These are phyloP conservation scores for Microctenopoma steveboyesi DNA, from an alignment of 2,797 vertebrate species.

Conservation along the genomic window DNA sequence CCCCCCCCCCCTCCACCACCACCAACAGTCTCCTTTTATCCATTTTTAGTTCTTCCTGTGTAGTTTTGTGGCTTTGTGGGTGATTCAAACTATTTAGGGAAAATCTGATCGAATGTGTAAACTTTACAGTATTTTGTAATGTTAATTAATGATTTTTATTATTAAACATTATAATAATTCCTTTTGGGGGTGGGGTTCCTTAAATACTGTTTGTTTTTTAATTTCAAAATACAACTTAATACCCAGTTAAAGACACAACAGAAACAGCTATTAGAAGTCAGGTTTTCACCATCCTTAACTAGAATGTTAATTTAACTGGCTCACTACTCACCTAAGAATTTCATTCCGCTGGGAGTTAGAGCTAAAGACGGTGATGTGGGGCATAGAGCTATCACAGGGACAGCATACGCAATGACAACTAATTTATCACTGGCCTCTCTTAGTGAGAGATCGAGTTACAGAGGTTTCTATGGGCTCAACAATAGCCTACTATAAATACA, in stretches of 20 bases:
- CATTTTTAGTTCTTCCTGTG: no score
- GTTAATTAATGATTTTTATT: neutral
- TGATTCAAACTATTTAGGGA: neutral
- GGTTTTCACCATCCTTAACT: constrained; percentile 27
- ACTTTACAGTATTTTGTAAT: neutral
- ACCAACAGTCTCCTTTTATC: no score
- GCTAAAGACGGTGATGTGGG: constrained; percentile 64
- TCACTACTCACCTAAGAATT: constrained; percentile 69
- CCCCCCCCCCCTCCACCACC: no score
- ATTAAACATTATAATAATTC: neutral
- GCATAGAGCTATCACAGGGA: constrained; percentile 64
- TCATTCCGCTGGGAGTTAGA: constrained; percentile 63
- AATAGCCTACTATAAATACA: constrained; percentile 84
- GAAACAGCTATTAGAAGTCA: constrained; percentile 20
- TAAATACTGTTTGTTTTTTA: constrained; percentile 1
- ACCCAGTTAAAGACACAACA: constrained; percentile 40
- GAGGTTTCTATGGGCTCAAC: constrained; percentile 81
- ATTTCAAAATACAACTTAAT: neutral
- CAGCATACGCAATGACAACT: constrained; percentile 73
- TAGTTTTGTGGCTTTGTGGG: neutral
- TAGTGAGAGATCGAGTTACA: constrained; percentile 78
- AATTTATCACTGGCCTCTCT: constrained; percentile 77
- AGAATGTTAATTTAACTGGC: constrained; percentile 53
- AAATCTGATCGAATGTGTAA: neutral
- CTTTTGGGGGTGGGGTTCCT: neutral